Conservation (phyloP, 2,797 vertebrate species). For the Chelidonichthys spinosus region DNA sequence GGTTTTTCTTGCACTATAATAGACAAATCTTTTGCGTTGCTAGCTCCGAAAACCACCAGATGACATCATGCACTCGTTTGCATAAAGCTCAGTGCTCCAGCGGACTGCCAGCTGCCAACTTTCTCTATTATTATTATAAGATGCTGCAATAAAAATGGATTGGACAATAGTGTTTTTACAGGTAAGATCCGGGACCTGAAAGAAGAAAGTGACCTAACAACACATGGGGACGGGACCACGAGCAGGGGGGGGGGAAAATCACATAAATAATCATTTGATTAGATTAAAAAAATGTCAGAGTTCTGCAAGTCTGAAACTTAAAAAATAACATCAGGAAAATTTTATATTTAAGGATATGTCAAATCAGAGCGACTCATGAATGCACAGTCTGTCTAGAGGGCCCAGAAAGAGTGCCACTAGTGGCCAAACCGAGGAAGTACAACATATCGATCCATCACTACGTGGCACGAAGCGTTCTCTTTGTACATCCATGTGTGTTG, state of each 20-base stretch:
- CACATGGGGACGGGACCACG: neutral
- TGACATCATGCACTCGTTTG: no score
- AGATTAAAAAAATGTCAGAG: constrained; percentile 1
- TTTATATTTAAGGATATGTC: constrained; percentile 7
- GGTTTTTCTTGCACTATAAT: neutral
- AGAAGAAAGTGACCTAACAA: neutral
- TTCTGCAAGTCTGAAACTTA: neutral
- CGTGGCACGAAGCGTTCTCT: neutral
- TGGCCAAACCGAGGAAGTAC: no score
- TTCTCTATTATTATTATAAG: neutral
- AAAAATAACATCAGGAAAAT: neutral
- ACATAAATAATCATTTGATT: neutral
- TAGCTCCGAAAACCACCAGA: neutral
- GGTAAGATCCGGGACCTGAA: neutral
- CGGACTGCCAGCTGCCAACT: neutral
- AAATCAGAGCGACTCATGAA: constrained; percentile 20
- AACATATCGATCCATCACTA: no score
- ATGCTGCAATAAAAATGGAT: neutral
- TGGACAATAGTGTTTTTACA: neutral
- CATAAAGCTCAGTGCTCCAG: no score
- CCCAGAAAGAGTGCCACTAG: no score
- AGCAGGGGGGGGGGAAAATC: constrained; percentile 6
- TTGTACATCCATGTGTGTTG: neutral
- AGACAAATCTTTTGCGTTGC: neutral
- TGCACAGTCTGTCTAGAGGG: no score